Percentiles rank a stretch among this genome's conserved stretches.
Evolutionary conservation across 2,888 invertebrate genomes (phyloP).

Genomic region (Meganola albula): DNA sequence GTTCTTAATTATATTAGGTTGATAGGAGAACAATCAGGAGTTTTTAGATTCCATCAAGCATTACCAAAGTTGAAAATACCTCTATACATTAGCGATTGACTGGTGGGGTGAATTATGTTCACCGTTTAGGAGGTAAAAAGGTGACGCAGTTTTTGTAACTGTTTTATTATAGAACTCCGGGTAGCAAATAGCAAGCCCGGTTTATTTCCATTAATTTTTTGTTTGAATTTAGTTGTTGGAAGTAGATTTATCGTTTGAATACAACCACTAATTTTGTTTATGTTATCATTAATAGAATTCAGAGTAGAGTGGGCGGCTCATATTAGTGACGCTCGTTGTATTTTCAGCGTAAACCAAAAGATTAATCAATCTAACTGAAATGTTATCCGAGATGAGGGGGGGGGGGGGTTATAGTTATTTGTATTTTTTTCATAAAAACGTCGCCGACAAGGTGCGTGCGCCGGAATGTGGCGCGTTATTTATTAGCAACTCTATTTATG

Average conservation of each 20-base stretch:
- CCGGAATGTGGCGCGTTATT: constrained; percentile 12
- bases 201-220: not conserved
- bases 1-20: too few species aligned
- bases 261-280: not conserved
- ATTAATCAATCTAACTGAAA: constrained; percentile 6
- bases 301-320: not conserved
- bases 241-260: not conserved
- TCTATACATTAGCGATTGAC: too few species aligned
- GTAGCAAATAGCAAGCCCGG: too few species aligned
- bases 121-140: too few species aligned
- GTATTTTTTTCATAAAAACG: constrained; percentile 11
- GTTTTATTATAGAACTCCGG: too few species aligned
- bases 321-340: not conserved
- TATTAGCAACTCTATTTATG: constrained; percentile 13
- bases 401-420: constrained; percentile 3
- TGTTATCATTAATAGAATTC: not conserved
- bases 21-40: too few species aligned
- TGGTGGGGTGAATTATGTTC: too few species aligned
- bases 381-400: not conserved
- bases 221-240: not conserved
- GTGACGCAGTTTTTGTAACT: too few species aligned
- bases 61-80: too few species aligned
- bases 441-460: constrained; percentile 3
- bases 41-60: too few species aligned
- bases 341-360: not conserved